Evolutionary conservation across 2,113 vertebrate genomes (phyloP), one percentile per base, ranked within the genome.

Genomic region (Hassar affinis): DNA sequence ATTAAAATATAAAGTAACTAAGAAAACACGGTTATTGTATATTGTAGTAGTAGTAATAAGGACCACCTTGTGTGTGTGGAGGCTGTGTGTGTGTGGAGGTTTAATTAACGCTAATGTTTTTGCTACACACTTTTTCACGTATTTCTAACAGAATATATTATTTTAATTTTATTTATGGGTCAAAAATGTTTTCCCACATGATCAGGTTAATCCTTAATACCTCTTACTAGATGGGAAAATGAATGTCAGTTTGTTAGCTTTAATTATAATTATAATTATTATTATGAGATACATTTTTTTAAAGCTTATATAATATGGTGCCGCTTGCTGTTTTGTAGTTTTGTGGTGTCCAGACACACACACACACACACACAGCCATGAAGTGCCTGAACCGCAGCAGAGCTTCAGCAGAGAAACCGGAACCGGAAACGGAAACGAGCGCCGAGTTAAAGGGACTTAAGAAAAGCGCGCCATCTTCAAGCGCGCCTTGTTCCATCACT

Each of bases 311-410:
- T 30, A 66, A 35, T 2, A 0, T 38, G 0, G 14, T 33, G 61
- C 38, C 22, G 17, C 8, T 22, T 12, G 25, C 6, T 51, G 49
- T 51, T 51, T 25, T 84, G 12, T 25, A 84, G 79, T 82, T 74
- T 25, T 42, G 38, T 30, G 66, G 52, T n/a, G 27, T 72, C 20
- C 38, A 35, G 0, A 56, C 27, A 15, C 5, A 11, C n/a, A n/a
- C n/a, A n/a, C n/a, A n/a, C n/a, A n/a, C n/a, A n/a, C n/a, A 18
- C 18, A 10, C 66, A 22, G 71, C 14, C 15, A 87, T 88, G 87
- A 88, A 88, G 87, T 88, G 84, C 30, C 49, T 85, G n/a, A 74
- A 42, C 35, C 57, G 68, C 38, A 75, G 45, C 33, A 54, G 47
- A 2, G 64, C 79, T 59, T 45, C 76, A 42, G 78, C 76, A 2